Evolutionary conservation across 2,888 invertebrate species (phyloP).

Genomic region (Craniophora ligustri): DNA sequence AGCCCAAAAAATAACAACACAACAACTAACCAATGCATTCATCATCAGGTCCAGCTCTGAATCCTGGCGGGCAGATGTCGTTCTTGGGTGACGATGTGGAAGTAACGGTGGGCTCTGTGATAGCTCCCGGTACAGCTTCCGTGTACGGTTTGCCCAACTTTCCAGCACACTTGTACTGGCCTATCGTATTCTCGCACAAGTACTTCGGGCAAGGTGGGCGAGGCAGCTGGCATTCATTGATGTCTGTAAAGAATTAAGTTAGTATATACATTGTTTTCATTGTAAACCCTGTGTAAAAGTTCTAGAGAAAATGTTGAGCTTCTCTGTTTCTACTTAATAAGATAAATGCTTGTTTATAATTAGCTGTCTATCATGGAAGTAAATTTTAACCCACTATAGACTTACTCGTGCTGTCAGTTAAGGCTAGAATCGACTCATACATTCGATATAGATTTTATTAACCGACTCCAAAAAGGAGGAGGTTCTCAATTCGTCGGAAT

Average conservation of each 20-base stretch:
- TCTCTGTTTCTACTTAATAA: too few relatives aligned
- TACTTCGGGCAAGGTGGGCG: conserved; percentile 84
- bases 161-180: conserved; percentile 83
- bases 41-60: conserved; percentile 83
- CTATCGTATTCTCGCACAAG: conserved; percentile 85
- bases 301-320: too few relatives aligned
- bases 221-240: conserved; percentile 93
- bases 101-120: conserved; percentile 57
- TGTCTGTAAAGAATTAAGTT: conserved; percentile 87
- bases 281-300: too few relatives aligned
- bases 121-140: conserved; percentile 64
- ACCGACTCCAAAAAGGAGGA: too few relatives aligned
- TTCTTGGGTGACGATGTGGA: conserved; percentile 62
- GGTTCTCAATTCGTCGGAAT: too few relatives aligned
- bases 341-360: too few relatives aligned
- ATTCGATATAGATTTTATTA: too few relatives aligned
- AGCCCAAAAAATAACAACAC: too few relatives aligned
- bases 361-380: too few relatives aligned
- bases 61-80: conserved; percentile 88
- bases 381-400: too few relatives aligned
- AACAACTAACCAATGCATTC: conserved; percentile 86
- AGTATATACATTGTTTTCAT: background rate
- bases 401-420: too few relatives aligned
- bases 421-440: too few relatives aligned
- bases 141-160: conserved; percentile 78